Conservation (phyloP, 1,140 invertebrate species). For the Drosophila lacteicornis region DNA sequence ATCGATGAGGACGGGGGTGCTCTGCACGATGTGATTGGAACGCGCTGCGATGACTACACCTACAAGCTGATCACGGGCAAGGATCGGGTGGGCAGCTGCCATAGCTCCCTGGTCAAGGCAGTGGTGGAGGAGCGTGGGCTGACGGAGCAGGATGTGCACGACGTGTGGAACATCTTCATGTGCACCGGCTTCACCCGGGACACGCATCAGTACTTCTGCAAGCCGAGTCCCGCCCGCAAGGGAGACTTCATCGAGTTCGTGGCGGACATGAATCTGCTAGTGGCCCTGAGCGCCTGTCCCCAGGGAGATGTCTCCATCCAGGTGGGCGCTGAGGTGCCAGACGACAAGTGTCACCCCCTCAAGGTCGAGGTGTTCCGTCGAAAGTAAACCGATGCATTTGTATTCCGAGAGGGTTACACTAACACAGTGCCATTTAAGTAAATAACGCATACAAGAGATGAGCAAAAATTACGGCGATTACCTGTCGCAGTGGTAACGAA, state of each 20-base stretch:
- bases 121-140: conserved; percentile 84
- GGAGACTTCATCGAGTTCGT: conserved; percentile 86
- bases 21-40: conserved; percentile 86
- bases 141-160: conserved; percentile 85
- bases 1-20: conserved; percentile 85
- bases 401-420: neutral
- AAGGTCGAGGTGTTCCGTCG: conserved; percentile 85
- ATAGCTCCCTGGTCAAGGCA: conserved; percentile 85
- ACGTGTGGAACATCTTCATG: conserved; percentile 86
- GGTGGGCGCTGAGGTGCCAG: conserved; percentile 84
- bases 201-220: conserved; percentile 86
- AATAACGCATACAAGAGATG: neutral
- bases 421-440: conserved; percentile 15
- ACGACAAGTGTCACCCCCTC: conserved; percentile 85
- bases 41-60: conserved; percentile 86
- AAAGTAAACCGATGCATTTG: conserved; percentile 28
- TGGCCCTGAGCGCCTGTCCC: conserved; percentile 85
- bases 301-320: conserved; percentile 85
- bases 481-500: neutral
- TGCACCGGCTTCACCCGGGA: conserved; percentile 85
- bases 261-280: conserved; percentile 86
- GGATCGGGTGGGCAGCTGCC: conserved; percentile 84
- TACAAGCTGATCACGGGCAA: conserved; percentile 85
- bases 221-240: conserved; percentile 85
- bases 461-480: neutral